phyloP scores from a whole-genome alignment of 1,140 invertebrate species.

The Drosophila carrolli region DNA sequence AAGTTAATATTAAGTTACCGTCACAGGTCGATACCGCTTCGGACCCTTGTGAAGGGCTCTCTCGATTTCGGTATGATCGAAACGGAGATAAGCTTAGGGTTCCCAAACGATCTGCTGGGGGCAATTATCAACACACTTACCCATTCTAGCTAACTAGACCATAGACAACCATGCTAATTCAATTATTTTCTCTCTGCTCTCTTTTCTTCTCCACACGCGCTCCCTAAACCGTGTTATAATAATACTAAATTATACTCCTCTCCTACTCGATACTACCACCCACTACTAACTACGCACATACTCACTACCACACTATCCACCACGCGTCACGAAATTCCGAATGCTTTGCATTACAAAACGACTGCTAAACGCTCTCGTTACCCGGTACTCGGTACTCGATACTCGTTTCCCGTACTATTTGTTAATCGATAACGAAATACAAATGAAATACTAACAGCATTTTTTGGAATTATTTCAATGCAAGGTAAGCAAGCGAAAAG shows the following conservation, averaged over 20 bases:
- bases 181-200: conserved; percentile 84
- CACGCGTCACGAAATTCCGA: conserved; percentile 57
- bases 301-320: conserved; percentile 27
- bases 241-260: conserved; percentile 67
- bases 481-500: conserved; percentile 92
- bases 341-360: conserved; percentile 73
- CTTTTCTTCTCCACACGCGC: conserved; percentile 82
- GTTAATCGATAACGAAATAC: conserved; percentile 61
- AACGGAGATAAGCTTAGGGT: conserved; percentile 32
- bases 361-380: conserved; percentile 52
- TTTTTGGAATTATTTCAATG: conserved; percentile 99
- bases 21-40: background rate
- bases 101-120: conserved; percentile 25
- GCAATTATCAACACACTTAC: conserved; percentile 37
- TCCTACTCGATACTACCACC: conserved; percentile 66
- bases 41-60: conserved; percentile 1
- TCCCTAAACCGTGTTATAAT: conserved; percentile 59
- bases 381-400: conserved; percentile 44
- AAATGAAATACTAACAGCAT: conserved; percentile 89
- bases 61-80: conserved; percentile 57
- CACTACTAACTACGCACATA: conserved; percentile 45
- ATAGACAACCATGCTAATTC: conserved; percentile 80
- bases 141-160: conserved; percentile 54
- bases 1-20: conserved; percentile 12
- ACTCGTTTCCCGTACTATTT: conserved; percentile 60